Conservation (phyloP, 2,888 invertebrate genomes). For the Chaetogeoica ovagalla region DNA sequence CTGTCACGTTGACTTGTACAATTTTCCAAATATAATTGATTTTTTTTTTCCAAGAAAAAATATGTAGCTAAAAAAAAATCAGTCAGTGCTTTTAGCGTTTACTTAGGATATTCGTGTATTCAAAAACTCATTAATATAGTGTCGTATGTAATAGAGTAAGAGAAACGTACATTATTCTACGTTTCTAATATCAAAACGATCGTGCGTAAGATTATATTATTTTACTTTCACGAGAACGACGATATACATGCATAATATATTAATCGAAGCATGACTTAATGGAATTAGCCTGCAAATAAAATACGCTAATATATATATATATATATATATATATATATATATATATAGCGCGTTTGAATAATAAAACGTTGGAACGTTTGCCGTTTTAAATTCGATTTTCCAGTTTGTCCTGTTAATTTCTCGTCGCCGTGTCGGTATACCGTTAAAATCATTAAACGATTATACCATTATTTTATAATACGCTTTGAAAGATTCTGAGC, state of each 20-base stretch:
- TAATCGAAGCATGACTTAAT: slow-evolving; percentile 49
- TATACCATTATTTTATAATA: too few relatives aligned
- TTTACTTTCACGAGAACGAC: slow-evolving; percentile 49
- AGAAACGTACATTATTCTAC: slow-evolving; percentile 37
- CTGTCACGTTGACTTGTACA: neutral
- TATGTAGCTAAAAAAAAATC: neutral
- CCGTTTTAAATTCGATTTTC: slow-evolving; percentile 15
- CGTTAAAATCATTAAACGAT: neutral
- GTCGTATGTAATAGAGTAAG: neutral
- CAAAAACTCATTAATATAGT: slow-evolving; percentile 38
- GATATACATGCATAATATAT: neutral
- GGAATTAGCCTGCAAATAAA: slow-evolving; percentile 6
- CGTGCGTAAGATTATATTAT: slow-evolving; percentile 17
- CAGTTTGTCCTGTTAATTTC: slow-evolving; percentile 13
- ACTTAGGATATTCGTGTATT: slow-evolving; percentile 1
- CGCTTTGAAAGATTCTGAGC: too few relatives aligned
- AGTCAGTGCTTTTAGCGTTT: slow-evolving; percentile 51
- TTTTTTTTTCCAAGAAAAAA: neutral
- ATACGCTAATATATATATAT: neutral
- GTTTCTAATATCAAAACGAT: slow-evolving; percentile 31
- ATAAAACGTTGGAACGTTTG: neutral
- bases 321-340: neutral
- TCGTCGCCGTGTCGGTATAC: neutral
- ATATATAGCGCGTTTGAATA: neutral
- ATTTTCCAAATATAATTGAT: neutral